phyloP scores from a whole-genome alignment of 2,888 invertebrate genomes.

The Parnassius orleans region DNA sequence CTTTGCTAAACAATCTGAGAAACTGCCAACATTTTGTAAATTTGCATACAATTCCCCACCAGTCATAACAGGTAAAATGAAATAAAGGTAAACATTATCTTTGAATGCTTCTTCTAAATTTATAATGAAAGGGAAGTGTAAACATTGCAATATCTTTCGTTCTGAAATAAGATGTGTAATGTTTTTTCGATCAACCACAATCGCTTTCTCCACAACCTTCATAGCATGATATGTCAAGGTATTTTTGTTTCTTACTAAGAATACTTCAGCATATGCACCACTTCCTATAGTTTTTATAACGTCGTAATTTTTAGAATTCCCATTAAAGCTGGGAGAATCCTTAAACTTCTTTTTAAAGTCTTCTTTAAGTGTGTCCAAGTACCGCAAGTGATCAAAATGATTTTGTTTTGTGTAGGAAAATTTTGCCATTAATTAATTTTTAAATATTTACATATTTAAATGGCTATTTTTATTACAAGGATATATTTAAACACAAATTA shows the following conservation, averaged over 20 bases:
- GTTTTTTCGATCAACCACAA: conserved; percentile 93
- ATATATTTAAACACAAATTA: conserved; percentile 6
- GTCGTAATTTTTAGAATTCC: conserved; percentile 83
- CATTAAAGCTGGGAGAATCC: conserved; percentile 37
- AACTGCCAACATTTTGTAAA: conserved; percentile 81
- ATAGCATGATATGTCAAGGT: conserved; percentile 88
- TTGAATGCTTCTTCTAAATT: conserved; percentile 89
- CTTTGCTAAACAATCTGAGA: conserved; percentile 87
- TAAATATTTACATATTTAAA: conserved; percentile 29
- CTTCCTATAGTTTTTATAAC: conserved; percentile 89
- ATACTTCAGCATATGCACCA: conserved; percentile 95
- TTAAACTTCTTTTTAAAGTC: conserved; percentile 53
- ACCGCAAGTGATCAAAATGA: conserved; percentile 58
- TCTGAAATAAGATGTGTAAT: conserved; percentile 94
- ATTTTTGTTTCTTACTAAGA: conserved; percentile 84
- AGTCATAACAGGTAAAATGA: conserved; percentile 89
- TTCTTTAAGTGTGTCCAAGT: conserved; percentile 61
- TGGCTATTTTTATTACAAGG: conserved; percentile 6
- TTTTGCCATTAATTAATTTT: conserved; percentile 52
- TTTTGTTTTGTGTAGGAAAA: conserved; percentile 47
- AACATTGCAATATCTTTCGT: conserved; percentile 90
- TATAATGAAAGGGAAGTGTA: conserved; percentile 93
- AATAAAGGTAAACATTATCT: conserved; percentile 91
- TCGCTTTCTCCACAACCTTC: conserved; percentile 92
- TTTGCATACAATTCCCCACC: conserved; percentile 94